Conservation (phyloP, 2,113 vertebrate genomes). For the Haliaeetus leucogaster region DNA sequence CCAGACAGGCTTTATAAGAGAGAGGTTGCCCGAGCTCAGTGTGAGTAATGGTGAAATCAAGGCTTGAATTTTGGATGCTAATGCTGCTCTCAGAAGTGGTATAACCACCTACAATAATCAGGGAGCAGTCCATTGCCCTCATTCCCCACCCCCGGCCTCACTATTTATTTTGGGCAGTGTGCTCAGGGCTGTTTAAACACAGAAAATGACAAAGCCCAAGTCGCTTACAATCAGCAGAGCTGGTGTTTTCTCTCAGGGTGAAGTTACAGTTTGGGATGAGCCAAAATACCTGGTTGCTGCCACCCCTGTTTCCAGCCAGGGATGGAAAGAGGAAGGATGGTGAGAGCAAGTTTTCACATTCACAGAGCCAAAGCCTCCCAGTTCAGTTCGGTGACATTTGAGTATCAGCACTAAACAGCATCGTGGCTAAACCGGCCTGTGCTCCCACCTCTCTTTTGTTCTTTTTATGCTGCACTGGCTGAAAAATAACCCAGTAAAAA, state of each 20-base stretch:
- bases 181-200: neutral
- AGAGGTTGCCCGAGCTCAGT: neutral
- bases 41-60: neutral
- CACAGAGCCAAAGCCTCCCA: neutral
- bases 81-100: neutral
- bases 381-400: fast-evolving
- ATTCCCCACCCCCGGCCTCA: neutral
- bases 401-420: neutral
- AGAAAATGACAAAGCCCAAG: neutral
- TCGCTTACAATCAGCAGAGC: neutral
- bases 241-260: neutral
- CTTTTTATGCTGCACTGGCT: neutral
- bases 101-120: neutral
- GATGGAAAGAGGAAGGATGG: neutral
- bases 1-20: neutral
- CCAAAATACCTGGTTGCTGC: neutral
- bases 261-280: neutral
- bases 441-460: neutral
- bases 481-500: neutral
- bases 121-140: neutral
- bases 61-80: neutral
- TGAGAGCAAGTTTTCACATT: neutral
- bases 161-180: neutral
- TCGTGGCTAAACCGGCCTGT: fast-evolving
- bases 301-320: neutral